phyloP scores from a whole-genome alignment of 2,888 invertebrate species.

The Hermodice carunculata region DNA sequence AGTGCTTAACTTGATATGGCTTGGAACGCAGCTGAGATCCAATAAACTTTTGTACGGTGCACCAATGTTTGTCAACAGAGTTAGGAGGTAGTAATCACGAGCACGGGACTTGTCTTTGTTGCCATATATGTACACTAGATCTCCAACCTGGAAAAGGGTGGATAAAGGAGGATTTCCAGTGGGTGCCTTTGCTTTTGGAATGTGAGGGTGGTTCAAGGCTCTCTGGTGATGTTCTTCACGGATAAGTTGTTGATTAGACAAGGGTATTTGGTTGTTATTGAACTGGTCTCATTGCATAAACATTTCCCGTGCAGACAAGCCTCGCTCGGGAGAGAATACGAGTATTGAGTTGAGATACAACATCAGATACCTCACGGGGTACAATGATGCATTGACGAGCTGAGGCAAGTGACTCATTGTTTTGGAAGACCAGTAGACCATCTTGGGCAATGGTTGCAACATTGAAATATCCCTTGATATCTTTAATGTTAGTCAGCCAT shows the following conservation, averaged over 20 bases:
- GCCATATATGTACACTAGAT: slow-evolving; percentile 10
- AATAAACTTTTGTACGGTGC: too few relatives aligned
- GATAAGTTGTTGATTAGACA: slow-evolving; percentile 29
- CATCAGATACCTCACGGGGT: slow-evolving; percentile 28
- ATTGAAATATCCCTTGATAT: too few relatives aligned
- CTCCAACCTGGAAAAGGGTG: neutral
- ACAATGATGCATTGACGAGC: slow-evolving; percentile 37
- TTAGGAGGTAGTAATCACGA: slow-evolving; percentile 7
- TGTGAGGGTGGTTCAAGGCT: slow-evolving; percentile 33
- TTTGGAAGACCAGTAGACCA: slow-evolving; percentile 20
- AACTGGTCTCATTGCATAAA: slow-evolving; percentile 42
- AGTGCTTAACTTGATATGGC: too few relatives aligned
- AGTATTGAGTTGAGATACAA: too few relatives aligned
- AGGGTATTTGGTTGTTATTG: slow-evolving; percentile 32
- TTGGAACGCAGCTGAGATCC: too few relatives aligned
- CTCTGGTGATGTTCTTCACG: slow-evolving; percentile 25
- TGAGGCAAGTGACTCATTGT: slow-evolving; percentile 21
- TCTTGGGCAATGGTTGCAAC: slow-evolving; percentile 35
- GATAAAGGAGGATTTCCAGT: neutral
- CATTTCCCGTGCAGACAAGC: slow-evolving; percentile 41
- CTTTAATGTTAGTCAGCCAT: slow-evolving; percentile 35
- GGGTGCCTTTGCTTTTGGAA: slow-evolving; percentile 35
- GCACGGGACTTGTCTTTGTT: slow-evolving; percentile 8
- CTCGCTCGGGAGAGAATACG: too few relatives aligned
- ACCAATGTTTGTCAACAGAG: too few relatives aligned